phyloP scores from a whole-genome alignment of 1,140 invertebrate genomes.

The Nasonia giraulti region DNA sequence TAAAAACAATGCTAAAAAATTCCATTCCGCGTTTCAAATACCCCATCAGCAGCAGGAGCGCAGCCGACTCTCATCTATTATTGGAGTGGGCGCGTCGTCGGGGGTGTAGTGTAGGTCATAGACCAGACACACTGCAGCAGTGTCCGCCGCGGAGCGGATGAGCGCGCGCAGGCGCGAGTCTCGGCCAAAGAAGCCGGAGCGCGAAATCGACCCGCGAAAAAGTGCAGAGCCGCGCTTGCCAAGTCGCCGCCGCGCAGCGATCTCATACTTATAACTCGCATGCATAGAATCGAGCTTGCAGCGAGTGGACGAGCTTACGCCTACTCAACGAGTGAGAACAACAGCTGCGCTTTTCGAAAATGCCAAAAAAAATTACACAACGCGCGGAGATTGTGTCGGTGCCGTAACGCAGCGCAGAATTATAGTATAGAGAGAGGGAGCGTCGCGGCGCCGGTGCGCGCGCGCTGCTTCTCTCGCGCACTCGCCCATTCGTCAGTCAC shows the following conservation, averaged over 20 bases:
- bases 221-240: constrained; percentile 34
- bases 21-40: neutral
- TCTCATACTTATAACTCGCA: no score
- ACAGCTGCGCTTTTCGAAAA: no score
- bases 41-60: neutral
- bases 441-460: constrained; percentile 14
- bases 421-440: constrained; percentile 14
- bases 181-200: constrained; percentile 48
- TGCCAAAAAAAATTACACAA: neutral
- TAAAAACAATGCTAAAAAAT: neutral
- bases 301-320: no score
- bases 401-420: neutral
- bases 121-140: neutral
- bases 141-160: neutral
- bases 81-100: neutral
- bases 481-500: constrained; percentile 61
- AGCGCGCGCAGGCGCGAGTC: neutral
- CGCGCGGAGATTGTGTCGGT: neutral
- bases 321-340: no score
- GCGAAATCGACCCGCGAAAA: constrained; percentile 72
- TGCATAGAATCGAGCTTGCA: no score
- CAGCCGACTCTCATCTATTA: neutral
- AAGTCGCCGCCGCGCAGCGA: neutral
- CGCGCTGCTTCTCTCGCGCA: constrained; percentile 3
- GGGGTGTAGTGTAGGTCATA: neutral